A percentile compares a stretch with the other conserved stretches of the same genome.
phyloP scores from a whole-genome alignment of 2,797 vertebrate genomes.

The Chelidonichthys spinosus region DNA sequence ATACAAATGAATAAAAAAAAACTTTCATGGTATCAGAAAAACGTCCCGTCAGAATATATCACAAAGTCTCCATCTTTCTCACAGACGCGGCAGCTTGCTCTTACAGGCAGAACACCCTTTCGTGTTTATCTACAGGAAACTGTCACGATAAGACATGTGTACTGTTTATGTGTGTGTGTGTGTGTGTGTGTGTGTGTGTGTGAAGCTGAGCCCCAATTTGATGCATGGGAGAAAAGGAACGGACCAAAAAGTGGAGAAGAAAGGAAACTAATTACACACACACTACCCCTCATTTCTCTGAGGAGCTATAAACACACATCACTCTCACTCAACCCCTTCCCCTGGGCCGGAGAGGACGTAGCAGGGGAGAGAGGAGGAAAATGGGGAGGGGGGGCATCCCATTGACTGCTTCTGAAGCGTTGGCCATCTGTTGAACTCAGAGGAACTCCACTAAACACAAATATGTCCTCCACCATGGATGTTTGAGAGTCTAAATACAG shows the following conservation, averaged over 20 bases:
- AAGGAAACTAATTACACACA: slow-evolving; percentile 60
- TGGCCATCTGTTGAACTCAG: slow-evolving; percentile 25
- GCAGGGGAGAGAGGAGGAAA: slow-evolving; percentile 15
- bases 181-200: not conserved
- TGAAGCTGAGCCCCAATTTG: slow-evolving; percentile 62
- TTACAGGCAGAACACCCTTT: slow-evolving; percentile 24
- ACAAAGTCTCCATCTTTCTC: not conserved
- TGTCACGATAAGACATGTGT: slow-evolving; percentile 55
- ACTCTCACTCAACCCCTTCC: slow-evolving; percentile 32
- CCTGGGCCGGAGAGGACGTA: slow-evolving; percentile 3
- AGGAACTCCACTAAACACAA: slow-evolving; percentile 20
- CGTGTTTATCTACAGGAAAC: slow-evolving; percentile 69
- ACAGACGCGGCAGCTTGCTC: not conserved
- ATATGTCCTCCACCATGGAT: slow-evolving; percentile 25
- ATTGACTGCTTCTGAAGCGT: slow-evolving; percentile 21
- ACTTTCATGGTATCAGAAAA: not conserved
- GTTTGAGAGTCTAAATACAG: slow-evolving; percentile 33
- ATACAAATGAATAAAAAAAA: slow-evolving; percentile 7
- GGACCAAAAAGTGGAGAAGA: slow-evolving; percentile 57
- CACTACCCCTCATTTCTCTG: slow-evolving; percentile 49
- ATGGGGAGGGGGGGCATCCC: slow-evolving; percentile 24
- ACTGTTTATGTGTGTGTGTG: slow-evolving; percentile 6
- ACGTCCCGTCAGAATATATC: slow-evolving; percentile 11
- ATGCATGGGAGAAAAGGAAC: slow-evolving; percentile 64
- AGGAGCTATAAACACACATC: slow-evolving; percentile 61